Evolutionary conservation across 2,888 invertebrate species (phyloP).

Genomic region (Homarus gammarus): DNA sequence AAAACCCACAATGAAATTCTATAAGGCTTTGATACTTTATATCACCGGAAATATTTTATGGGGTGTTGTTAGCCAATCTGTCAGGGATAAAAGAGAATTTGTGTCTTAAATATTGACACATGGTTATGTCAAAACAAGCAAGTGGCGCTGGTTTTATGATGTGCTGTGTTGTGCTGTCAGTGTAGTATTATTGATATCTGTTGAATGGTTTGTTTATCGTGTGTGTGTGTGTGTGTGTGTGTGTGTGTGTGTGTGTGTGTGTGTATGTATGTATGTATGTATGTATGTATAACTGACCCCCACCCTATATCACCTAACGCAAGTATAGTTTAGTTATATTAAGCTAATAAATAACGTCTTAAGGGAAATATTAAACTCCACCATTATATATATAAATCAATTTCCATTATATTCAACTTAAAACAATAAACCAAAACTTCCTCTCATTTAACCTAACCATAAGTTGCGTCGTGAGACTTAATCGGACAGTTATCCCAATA

Average conservation of each 20-base stretch:
- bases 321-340: no score
- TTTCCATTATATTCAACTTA: no score
- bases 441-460: no score
- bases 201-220: not conserved
- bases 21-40: constrained; percentile 58
- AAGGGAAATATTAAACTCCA: no score
- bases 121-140: constrained; percentile 27
- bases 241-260: constrained; percentile 14
- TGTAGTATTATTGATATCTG: constrained; percentile 2
- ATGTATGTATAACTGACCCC: not conserved
- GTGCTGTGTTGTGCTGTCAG: not conserved
- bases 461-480: no score
- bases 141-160: not conserved
- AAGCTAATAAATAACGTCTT: no score
- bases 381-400: no score
- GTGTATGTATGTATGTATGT: not conserved
- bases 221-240: constrained; percentile 9
- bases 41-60: constrained; percentile 35
- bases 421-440: no score
- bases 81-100: constrained; percentile 45
- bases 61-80: constrained; percentile 22
- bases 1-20: constrained; percentile 18
- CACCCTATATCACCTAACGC: no score
- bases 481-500: no score
- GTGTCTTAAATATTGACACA: constrained; percentile 24